Percentiles rank a stretch among this genome's conserved stretches.
Conservation (phyloP, 2,113 vertebrate genomes). For the Neodon shergylaensis region DNA sequence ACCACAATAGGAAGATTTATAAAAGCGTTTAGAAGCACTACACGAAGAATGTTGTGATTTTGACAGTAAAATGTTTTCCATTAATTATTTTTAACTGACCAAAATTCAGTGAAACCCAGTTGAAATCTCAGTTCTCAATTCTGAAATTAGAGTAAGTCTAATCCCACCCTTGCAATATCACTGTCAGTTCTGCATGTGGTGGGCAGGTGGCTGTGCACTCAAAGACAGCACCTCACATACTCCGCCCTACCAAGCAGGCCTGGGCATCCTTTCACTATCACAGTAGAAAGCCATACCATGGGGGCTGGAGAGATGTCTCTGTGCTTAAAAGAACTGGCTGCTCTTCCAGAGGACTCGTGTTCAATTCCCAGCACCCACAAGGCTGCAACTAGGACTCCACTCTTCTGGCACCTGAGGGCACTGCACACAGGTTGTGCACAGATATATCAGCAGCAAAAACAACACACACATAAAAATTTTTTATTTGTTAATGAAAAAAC, state of each 20-base stretch:
- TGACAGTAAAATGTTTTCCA: conserved; percentile 2
- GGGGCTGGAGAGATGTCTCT: background rate
- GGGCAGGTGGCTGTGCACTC: background rate
- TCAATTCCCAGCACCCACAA: background rate
- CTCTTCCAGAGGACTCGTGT: background rate
- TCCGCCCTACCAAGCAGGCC: background rate
- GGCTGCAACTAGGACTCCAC: background rate
- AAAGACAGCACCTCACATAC: background rate
- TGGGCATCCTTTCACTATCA: background rate
- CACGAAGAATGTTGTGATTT: conserved; percentile 27
- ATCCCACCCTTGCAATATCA: background rate
- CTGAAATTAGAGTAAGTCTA: background rate
- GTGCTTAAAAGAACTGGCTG: background rate
- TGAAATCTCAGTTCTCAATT: conserved; percentile 7
- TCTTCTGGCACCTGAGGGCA: background rate
- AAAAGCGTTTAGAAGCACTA: background rate
- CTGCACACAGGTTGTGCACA: background rate
- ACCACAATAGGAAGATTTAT: background rate
- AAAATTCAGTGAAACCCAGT: conserved; percentile 17
- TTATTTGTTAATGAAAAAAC: background rate
- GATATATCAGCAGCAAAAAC: background rate
- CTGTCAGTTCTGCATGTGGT: background rate
- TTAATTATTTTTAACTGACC: conserved; percentile 49
- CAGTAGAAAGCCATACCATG: conserved; percentile 32
- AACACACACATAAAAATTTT: background rate